Evolutionary conservation across 2,888 invertebrate species (phyloP), one percentile per base, ranked within the genome.

Genomic region (Notodonta dromedarius): DNA sequence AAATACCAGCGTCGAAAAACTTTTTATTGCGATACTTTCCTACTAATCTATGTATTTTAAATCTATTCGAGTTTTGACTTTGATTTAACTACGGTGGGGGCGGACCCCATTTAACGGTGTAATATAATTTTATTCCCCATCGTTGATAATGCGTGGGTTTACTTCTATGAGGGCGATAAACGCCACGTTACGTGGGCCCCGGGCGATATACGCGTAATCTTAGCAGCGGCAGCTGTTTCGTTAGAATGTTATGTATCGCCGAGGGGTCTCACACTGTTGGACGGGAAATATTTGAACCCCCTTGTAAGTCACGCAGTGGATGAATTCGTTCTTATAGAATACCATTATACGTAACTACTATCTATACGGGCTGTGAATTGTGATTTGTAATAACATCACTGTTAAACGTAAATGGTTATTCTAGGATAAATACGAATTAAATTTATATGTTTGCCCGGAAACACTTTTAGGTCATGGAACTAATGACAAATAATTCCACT

Each of bases 61-160:
- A 66, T 69, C 69, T 67, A 69, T 39, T 54, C 35, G 54, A 54
- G 66, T 63, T 71, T 73, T 54, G 59, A 65, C 68, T 67, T 67
- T 65, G 66, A 70, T 69, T 70, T 69, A 61, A 67, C 65, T 14
- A 44, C 61, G 61, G 62, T 66, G 67, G 78, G 76, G 71, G 67
- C 71, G 65, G 63, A 69, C 78, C 78, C 76, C 66, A 70, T 72
- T 73, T 68, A 70, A 73, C 71, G 65, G 67, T 63, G 66, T 70
- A 69, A 70, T 76, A 76, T 79, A 77, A 82, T 76, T 77, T 80
- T 78, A 77, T 74, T 71, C 77, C 78, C 76, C 74, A 70, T 58
- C 70, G 50, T 65, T 65, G 70, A 75, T 77, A 76, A 69, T 63
- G 73, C 68, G 62, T 74, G 67, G 66, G 66, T 61, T 24, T 66